Base-by-base conservation (phyloP, 2,797 vertebrate species). In the Schizopygopsis malacanthus region DNA sequence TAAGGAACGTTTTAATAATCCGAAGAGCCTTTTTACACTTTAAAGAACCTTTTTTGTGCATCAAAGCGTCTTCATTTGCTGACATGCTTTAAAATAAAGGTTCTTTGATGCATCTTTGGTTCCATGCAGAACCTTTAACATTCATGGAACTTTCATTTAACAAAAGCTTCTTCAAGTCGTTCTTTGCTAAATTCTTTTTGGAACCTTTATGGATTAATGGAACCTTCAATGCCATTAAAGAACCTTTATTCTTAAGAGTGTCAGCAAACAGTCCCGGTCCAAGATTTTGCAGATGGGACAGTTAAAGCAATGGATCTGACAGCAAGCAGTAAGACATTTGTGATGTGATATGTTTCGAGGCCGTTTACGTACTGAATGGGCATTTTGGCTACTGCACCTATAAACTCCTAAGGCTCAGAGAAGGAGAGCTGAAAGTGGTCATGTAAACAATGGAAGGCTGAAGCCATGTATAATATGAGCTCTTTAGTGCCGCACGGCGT, bases 391-490 rank as follows among this genome's bases (percentile, higher is more conserved):
- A 22, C 76, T 59, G 75, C 52, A 43, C 20, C 76, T 61, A 39
- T 15, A 39, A 76, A 54, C 50, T 13, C 11, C 73, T 39, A 11
- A 4, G 56, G 3, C 25, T 65, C 3, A 25, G 13, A 28, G 12
- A 72, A 72, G 6, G 22, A 72, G 6, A 33, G 6, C 28, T 33
- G 28, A 33, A 65, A 47, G 41, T 16, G 37, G 6, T 59, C 39
- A 18, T 15, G 8, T 59, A 59, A 41, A 61, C 54, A 61, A 79
- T 43, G 54, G 6, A 39, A 61, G 20, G 18, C 18, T 10, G 39
- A n/a, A 79, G 37, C 37, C 67, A 20, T 61, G 76, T 59, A 43
- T 61, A 61, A 78, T 43, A 61, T 10, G 76, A 78, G 52, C 73
- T 75, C 65, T 69, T 69, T 18, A 69, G 20, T 37, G 33, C 16